These are phyloP conservation scores for Catharus bicknelli DNA, from an alignment of 2,113 vertebrate genomes.

Conservation along the genomic window DNA sequence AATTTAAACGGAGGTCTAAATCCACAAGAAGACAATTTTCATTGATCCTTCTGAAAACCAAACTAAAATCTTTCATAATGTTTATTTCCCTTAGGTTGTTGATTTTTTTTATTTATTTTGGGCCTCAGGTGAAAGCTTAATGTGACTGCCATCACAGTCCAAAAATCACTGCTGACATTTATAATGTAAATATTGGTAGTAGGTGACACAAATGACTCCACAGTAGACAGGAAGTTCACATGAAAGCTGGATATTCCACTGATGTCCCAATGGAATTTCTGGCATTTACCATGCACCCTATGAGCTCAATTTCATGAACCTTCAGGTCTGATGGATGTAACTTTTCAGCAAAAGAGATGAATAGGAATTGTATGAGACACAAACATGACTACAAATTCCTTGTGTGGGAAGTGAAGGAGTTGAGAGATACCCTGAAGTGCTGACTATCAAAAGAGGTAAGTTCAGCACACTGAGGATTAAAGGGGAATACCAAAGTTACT, in stretches of 20 bases:
- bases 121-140: not conserved
- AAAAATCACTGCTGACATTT: not conserved
- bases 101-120: not conserved
- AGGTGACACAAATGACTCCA: not conserved
- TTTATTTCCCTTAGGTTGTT: not conserved
- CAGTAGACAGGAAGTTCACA: not conserved
- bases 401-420: not conserved
- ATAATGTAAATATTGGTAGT: not conserved
- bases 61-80: not conserved
- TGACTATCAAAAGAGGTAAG: not conserved
- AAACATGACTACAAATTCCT: not conserved
- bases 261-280: not conserved
- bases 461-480: not conserved
- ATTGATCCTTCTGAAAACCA: not conserved
- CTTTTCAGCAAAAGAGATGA: not conserved
- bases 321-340: not conserved
- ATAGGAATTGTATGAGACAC: not conserved
- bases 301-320: not conserved
- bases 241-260: not conserved
- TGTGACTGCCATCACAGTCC: not conserved
- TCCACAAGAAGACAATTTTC: not conserved
- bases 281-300: not conserved
- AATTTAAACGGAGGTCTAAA: not conserved
- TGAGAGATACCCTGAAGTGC: not conserved
- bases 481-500: not conserved